A percentile compares a stretch with the other conserved stretches of the same genome.
These are phyloP conservation scores for Microtus oregoni DNA, from an alignment of 2,113 vertebrate genomes.

Conservation along the genomic window DNA sequence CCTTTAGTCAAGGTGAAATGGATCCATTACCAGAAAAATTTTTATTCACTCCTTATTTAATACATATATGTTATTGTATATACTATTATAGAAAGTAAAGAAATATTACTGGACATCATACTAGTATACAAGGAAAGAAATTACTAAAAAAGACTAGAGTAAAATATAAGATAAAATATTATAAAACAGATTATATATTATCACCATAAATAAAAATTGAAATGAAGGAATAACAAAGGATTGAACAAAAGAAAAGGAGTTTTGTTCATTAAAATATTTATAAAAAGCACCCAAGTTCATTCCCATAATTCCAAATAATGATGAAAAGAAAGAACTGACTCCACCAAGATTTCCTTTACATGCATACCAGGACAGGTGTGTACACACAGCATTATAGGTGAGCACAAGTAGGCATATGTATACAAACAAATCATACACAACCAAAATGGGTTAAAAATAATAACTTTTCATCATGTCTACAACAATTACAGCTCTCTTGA, in stretches of 20 bases:
- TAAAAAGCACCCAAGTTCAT: too few relatives aligned
- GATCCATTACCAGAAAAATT: too few relatives aligned
- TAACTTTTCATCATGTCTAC: not conserved
- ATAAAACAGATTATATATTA: not conserved
- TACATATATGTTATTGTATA: not conserved
- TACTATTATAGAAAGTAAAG: not conserved
- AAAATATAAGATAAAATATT: not conserved
- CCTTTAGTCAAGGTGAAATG: too few relatives aligned
- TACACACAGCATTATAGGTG: too few relatives aligned
- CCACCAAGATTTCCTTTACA: too few relatives aligned
- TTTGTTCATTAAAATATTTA: not conserved
- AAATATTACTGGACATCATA: not conserved
- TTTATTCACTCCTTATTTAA: not conserved
- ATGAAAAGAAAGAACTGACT: too few relatives aligned
- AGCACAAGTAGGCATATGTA: too few relatives aligned
- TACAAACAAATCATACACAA: too few relatives aligned
- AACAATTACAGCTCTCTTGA: not conserved
- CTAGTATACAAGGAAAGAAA: too few relatives aligned
- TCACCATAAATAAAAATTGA: not conserved
- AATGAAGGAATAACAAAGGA: not conserved
- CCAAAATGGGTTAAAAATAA: not conserved
- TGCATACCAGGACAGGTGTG: too few relatives aligned
- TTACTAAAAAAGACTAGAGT: too few relatives aligned
- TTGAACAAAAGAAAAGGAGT: not conserved
- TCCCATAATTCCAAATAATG: too few relatives aligned